Percentiles rank a stretch among this genome's conserved stretches.
These are phyloP conservation scores for Platorchestia sp. DNA, from an alignment of 1,140 invertebrate genomes.

Conservation along the genomic window DNA sequence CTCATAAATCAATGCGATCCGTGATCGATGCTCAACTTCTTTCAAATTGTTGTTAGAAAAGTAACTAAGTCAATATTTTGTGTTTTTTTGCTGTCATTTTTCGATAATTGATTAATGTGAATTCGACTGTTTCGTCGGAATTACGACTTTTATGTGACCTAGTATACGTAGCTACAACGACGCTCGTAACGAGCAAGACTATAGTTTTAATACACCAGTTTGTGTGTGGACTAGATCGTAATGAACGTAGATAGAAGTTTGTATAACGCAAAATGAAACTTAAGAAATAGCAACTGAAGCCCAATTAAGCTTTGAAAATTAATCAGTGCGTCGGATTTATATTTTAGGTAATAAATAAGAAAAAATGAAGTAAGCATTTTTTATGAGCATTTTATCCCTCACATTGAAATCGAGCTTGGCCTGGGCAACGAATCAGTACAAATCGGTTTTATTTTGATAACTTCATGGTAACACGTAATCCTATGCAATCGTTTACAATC, in stretches of 20 bases:
- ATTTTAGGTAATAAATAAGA: not conserved
- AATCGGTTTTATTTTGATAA: not conserved
- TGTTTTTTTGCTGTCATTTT: not conserved
- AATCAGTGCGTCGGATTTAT: not conserved
- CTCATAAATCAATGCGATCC: not conserved
- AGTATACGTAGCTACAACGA: not conserved
- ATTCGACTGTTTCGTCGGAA: not conserved
- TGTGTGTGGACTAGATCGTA: not conserved
- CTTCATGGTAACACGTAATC: not conserved
- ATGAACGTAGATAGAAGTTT: not conserved
- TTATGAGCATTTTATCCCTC: not conserved
- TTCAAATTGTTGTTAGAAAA: not conserved
- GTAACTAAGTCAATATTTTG: not conserved
- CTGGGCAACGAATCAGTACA: not conserved
- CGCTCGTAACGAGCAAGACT: not conserved
- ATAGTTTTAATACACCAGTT: not conserved
- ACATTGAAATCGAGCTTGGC: not conserved
- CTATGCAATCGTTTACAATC: not conserved
- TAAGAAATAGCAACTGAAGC: not conserved
- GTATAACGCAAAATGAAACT: not conserved
- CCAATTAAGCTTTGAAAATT: not conserved
- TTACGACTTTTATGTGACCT: not conserved
- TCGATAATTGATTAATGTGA: not conserved
- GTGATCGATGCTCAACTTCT: not conserved
- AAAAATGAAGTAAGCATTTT: not conserved